phyloP scores from a whole-genome alignment of 2,888 invertebrate genomes.

The Scaptomyza parva region DNA sequence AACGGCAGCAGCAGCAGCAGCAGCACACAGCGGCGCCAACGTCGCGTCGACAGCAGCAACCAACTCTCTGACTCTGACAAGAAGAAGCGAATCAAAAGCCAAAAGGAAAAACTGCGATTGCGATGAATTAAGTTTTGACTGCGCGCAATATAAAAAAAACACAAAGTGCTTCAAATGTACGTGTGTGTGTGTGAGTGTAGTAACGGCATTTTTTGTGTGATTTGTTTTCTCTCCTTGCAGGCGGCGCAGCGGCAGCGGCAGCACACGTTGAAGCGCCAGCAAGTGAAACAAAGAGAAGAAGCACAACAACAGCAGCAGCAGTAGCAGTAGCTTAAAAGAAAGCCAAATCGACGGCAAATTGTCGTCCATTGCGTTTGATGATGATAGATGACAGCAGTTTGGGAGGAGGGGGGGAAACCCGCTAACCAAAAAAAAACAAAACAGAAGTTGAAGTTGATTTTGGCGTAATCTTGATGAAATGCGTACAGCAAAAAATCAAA shows the following conservation, averaged over 20 bases:
- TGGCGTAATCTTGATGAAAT: conserved; percentile 14
- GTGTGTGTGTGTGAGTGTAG: conserved; percentile 23
- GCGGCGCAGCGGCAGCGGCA: conserved; percentile 21
- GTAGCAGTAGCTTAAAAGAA: conserved; percentile 32
- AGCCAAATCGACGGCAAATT: conserved; percentile 28
- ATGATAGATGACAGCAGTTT: conserved; percentile 43
- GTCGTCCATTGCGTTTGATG: conserved; percentile 28
- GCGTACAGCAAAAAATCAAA: conserved; percentile 30
- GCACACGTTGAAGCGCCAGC: conserved; percentile 11
- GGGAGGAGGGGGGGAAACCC: not conserved
- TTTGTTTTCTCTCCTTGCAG: conserved; percentile 47
- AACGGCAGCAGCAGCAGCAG: conserved; percentile 27
- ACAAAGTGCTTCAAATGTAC: conserved; percentile 25
- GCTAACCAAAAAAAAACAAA: not conserved
- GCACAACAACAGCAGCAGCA: conserved; percentile 25
- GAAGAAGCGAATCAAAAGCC: conserved; percentile 60
- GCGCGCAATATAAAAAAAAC: conserved; percentile 44
- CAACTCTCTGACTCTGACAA: conserved; percentile 29
- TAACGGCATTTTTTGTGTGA: conserved; percentile 49
- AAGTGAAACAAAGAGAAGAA: conserved; percentile 36
- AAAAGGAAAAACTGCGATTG: conserved; percentile 71
- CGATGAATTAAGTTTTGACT: conserved; percentile 72
- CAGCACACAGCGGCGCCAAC: conserved; percentile 16
- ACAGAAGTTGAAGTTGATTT: not conserved
- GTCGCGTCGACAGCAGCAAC: conserved; percentile 5